Conservation (phyloP, 2,888 invertebrate genomes). For the Endomychus coccineus region DNA sequence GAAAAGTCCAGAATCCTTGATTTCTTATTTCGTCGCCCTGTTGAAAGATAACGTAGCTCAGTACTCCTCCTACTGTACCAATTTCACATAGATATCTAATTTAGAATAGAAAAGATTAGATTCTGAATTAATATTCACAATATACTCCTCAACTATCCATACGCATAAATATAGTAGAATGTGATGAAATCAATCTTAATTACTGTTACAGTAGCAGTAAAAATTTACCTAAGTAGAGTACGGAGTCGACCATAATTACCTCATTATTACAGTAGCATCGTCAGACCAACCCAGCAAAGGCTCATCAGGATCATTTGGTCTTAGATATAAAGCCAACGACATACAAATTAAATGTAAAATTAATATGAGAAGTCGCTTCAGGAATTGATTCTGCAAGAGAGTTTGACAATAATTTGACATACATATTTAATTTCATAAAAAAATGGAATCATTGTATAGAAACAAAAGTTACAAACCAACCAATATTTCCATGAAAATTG, state of each 20-base stretch:
- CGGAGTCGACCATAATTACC: no score
- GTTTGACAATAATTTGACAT: slow-evolving; percentile 1
- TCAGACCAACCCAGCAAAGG: slow-evolving; percentile 50
- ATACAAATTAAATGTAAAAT: slow-evolving; percentile 80
- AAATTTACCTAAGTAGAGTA: slow-evolving; percentile 5
- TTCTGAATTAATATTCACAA: no score
- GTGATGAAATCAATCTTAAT: no score
- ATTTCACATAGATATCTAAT: slow-evolving; percentile 71
- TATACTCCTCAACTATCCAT: no score
- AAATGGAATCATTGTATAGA: not conserved
- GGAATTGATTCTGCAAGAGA: slow-evolving; percentile 74
- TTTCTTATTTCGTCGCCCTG: slow-evolving; percentile 93
- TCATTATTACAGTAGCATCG: slow-evolving; percentile 45
- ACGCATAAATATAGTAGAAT: no score
- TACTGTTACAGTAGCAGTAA: no score
- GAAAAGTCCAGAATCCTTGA: slow-evolving; percentile 83
- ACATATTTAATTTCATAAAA: not conserved
- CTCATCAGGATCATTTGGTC: slow-evolving; percentile 62
- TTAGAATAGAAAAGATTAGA: no score
- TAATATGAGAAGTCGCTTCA: slow-evolving; percentile 83
- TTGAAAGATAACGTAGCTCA: slow-evolving; percentile 83
- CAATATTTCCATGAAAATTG: no score
- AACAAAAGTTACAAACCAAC: no score
- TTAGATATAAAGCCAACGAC: slow-evolving; percentile 83
- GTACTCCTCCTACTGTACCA: slow-evolving; percentile 75